phyloP scores from a whole-genome alignment of 2,113 vertebrate species.

The Empidonax alnorum region DNA sequence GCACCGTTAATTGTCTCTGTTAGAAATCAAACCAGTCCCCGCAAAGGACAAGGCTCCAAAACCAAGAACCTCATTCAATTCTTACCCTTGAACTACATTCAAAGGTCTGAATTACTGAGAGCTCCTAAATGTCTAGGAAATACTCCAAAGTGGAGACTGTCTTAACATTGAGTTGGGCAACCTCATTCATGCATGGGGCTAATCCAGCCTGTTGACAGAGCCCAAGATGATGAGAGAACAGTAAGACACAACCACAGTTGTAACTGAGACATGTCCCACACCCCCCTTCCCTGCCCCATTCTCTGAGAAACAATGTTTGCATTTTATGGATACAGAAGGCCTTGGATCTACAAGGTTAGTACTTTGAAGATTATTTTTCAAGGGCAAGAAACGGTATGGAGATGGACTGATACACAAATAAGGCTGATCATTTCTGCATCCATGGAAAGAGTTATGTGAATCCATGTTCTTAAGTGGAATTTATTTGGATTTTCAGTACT shows the following conservation, averaged over 20 bases:
- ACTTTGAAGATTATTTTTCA: background rate
- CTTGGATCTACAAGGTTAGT: background rate
- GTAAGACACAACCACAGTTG: background rate
- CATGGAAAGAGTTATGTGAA: background rate
- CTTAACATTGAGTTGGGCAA: background rate
- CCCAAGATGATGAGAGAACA: background rate
- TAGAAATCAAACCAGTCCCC: background rate
- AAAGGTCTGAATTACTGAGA: background rate
- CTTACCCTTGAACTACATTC: background rate
- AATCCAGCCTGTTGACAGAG: background rate
- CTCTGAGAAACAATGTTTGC: background rate
- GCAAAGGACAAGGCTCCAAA: background rate
- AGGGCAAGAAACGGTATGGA: background rate
- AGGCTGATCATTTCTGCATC: background rate
- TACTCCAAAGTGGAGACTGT: background rate
- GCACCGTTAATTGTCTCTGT: background rate
- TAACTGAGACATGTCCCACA: accelerated
- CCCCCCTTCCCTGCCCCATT: background rate
- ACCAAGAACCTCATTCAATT: background rate
- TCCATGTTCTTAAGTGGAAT: background rate
- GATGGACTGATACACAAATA: background rate
- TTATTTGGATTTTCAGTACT: background rate
- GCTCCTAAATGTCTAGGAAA: background rate
- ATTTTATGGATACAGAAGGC: background rate
- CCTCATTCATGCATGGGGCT: background rate